Conservation (phyloP, 2,888 invertebrate genomes). For the Dione juno region DNA sequence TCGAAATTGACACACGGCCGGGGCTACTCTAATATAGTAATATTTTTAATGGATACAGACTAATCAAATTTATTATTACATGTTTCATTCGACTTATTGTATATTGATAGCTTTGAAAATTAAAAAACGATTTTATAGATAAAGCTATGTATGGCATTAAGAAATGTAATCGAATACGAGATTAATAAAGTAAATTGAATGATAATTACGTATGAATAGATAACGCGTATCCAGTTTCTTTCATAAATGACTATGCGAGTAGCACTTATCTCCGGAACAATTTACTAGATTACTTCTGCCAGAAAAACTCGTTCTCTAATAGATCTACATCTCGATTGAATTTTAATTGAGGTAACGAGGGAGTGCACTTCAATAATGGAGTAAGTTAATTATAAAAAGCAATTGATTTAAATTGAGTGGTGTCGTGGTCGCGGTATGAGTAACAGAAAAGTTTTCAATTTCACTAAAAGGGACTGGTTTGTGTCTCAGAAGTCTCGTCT, state of each 20-base stretch:
- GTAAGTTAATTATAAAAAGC: conserved; percentile 83
- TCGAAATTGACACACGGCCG: conserved; percentile 64
- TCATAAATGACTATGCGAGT: conserved; percentile 30
- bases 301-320: conserved; percentile 71
- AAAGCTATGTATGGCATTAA: conserved; percentile 27
- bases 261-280: conserved; percentile 59
- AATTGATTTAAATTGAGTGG: conserved; percentile 82
- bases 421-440: conserved; percentile 80
- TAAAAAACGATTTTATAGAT: conserved; percentile 34
- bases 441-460: conserved; percentile 84
- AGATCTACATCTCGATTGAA: conserved; percentile 78
- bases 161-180: conserved; percentile 32
- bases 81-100: conserved; percentile 39
- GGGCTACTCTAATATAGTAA: conserved; percentile 48
- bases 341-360: conserved; percentile 78
- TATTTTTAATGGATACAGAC: conserved; percentile 52
- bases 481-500: conserved; percentile 83
- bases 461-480: conserved; percentile 85
- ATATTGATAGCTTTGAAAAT: conserved; percentile 32
- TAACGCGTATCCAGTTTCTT: conserved; percentile 37
- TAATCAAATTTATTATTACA: conserved; percentile 46
- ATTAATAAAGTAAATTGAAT: conserved; percentile 37
- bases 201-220: conserved; percentile 30
- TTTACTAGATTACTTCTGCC: conserved; percentile 65
- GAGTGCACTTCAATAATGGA: conserved; percentile 77